Evolutionary conservation across 2,888 invertebrate genomes (phyloP).

Genomic region (Mythimna ferrago): DNA sequence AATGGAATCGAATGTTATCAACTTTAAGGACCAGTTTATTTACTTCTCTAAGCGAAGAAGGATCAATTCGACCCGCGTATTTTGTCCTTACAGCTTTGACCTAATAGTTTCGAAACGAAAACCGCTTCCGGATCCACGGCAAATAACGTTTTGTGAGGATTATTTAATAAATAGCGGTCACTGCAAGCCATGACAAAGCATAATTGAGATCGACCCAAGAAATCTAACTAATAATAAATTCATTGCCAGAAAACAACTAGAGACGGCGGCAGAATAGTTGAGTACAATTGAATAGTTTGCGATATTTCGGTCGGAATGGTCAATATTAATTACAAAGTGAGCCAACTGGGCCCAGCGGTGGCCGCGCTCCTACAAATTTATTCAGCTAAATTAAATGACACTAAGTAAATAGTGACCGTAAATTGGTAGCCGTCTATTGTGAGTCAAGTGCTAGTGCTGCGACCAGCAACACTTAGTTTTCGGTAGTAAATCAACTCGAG

Average conservation of each 20-base stretch:
- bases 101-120: constrained; percentile 29
- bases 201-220: constrained; percentile 51
- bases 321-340: constrained; percentile 82
- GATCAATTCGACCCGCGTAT: constrained; percentile 16
- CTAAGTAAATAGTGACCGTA: constrained; percentile 81
- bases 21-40: constrained; percentile 37
- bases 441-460: constrained; percentile 63
- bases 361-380: constrained; percentile 71
- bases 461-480: constrained; percentile 74
- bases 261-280: constrained; percentile 55
- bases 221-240: constrained; percentile 63
- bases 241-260: constrained; percentile 59
- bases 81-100: constrained; percentile 12
- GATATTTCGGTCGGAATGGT: constrained; percentile 72
- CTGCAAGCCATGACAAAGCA: constrained; percentile 45
- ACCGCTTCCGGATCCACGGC: constrained; percentile 6
- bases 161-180: constrained; percentile 38
- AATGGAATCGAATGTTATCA: constrained; percentile 46
- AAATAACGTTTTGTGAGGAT: constrained; percentile 32
- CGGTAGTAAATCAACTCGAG: constrained; percentile 80
- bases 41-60: constrained; percentile 20
- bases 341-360: constrained; percentile 63
- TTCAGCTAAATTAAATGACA: constrained; percentile 86
- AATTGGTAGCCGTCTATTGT: constrained; percentile 77
- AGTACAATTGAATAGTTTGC: constrained; percentile 59